Evolutionary conservation across 2,113 vertebrate species (phyloP).

Genomic region (Sclerurus mexicanus): DNA sequence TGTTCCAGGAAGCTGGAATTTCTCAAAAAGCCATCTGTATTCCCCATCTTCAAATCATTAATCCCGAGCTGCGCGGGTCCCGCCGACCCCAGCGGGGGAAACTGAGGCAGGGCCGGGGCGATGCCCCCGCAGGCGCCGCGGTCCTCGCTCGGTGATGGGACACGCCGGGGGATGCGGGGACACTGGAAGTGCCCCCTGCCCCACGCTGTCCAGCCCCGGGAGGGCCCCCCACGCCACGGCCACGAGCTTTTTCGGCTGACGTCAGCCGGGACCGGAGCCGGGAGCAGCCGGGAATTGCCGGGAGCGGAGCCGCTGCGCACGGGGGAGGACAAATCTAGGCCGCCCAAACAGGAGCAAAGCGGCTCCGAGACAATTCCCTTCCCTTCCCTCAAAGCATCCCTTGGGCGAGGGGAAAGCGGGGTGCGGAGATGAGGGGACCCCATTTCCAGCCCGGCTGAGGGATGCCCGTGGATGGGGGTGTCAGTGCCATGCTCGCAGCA

Average conservation of each 20-base stretch:
- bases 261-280: neutral
- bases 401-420: fast-evolving
- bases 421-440: neutral
- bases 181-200: neutral
- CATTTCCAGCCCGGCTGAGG: fast-evolving
- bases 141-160: fast-evolving
- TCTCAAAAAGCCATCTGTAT: neutral
- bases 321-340: constrained; percentile 17
- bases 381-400: neutral
- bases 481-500: neutral
- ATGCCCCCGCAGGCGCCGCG: fast-evolving
- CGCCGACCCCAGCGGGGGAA: neutral
- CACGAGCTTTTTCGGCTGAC: neutral
- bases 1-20: neutral
- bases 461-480: neutral
- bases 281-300: neutral
- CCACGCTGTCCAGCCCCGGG: neutral
- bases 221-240: neutral
- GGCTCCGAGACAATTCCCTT: neutral
- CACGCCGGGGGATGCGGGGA: neutral
- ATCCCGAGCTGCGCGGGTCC: too few species aligned
- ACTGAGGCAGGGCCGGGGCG: neutral
- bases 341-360: neutral
- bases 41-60: neutral
- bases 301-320: neutral